Conservation (phyloP, 2,797 vertebrate species). For the Sternarchorhynchus goeldii region DNA sequence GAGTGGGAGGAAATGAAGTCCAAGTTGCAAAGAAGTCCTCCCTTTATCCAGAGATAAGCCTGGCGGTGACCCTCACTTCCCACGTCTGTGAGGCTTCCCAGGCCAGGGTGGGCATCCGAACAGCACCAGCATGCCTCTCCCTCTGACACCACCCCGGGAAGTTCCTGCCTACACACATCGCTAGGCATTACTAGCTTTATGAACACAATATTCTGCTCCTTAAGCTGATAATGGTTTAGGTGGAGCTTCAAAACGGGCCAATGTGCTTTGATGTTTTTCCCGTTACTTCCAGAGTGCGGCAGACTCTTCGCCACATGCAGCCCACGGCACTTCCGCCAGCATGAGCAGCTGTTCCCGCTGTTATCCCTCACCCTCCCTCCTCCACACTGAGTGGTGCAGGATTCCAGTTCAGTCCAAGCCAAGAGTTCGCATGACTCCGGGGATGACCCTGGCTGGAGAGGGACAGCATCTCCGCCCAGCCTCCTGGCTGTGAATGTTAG, state of each 20-base stretch:
- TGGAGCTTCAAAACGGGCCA: conserved; percentile 4
- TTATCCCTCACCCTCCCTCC: conserved; percentile 34
- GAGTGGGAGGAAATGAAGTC: conserved; percentile 49
- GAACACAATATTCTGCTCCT: not conserved
- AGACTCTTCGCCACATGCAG: not conserved
- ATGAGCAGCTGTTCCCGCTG: conserved; percentile 27
- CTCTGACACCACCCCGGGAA: not conserved
- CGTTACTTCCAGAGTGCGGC: conserved; percentile 12
- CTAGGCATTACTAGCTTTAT: conserved; percentile 3
- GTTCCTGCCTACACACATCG: not conserved
- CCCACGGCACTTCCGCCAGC: not conserved
- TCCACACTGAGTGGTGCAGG: conserved; percentile 14
- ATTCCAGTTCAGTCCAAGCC: conserved; percentile 34
- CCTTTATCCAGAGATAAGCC: conserved; percentile 47
- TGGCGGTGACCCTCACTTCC: conserved; percentile 43
- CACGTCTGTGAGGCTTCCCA: conserved; percentile 44
- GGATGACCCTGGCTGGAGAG: conserved; percentile 16
- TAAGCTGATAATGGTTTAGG: not conserved
- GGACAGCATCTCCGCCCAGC: conserved; percentile 25
- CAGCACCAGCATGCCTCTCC: not conserved
- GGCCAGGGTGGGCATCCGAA: conserved; percentile 31
- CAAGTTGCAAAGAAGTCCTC: conserved; percentile 48
- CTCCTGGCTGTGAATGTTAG: conserved; percentile 45
- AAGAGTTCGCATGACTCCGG: conserved; percentile 27
- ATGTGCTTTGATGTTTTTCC: not conserved